Evolutionary conservation across 2,113 vertebrate genomes (phyloP).

Genomic region (Romanogobio albipinnatus): DNA sequence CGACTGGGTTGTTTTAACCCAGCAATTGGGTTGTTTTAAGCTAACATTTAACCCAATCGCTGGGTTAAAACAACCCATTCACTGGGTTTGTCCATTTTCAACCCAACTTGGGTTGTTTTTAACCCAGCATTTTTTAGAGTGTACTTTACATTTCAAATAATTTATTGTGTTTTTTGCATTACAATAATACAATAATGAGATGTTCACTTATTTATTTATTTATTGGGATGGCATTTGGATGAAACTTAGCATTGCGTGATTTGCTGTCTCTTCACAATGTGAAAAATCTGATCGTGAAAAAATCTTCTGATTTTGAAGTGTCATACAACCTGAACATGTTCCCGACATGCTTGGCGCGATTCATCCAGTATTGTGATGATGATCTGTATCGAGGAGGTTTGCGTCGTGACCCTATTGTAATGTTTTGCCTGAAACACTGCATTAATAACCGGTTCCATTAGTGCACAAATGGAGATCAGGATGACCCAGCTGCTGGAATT

Average conservation of each 20-base stretch:
- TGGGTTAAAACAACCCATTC: too few relatives aligned
- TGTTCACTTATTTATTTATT: neutral
- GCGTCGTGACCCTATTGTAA: neutral
- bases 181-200: neutral
- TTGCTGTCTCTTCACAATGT: neutral
- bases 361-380: neutral
- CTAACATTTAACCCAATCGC: too few relatives aligned
- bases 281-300: neutral
- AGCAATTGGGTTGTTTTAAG: too few relatives aligned
- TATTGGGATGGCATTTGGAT: neutral
- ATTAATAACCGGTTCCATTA: neutral
- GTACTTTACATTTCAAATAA: neutral
- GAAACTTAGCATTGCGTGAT: neutral
- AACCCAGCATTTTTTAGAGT: too few relatives aligned
- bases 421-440: neutral
- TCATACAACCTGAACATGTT: neutral
- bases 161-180: neutral
- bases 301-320: neutral
- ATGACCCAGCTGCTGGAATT: neutral
- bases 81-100: too few relatives aligned
- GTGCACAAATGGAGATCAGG: constrained; percentile 7
- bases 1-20: too few relatives aligned
- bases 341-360: neutral
- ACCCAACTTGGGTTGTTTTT: too few relatives aligned
- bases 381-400: neutral